phyloP scores from a whole-genome alignment of 2,113 vertebrate species.

The Neopipo cinnamomea region DNA sequence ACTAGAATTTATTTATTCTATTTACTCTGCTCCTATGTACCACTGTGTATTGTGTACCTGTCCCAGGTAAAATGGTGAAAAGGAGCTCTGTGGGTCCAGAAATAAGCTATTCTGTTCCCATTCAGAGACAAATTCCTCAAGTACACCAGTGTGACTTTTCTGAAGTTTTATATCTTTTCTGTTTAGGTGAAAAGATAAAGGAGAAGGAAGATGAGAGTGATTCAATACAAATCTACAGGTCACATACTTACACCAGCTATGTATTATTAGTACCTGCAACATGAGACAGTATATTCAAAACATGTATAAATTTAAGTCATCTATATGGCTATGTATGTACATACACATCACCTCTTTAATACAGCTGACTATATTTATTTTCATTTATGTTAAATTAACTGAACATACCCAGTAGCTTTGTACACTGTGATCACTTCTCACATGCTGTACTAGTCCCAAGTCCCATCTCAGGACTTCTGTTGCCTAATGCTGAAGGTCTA shows the following conservation, averaged over 20 bases:
- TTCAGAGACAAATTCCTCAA: neutral
- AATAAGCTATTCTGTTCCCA: neutral
- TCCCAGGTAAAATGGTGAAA: neutral
- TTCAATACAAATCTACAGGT: neutral
- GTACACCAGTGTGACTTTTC: neutral
- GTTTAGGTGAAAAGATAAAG: neutral
- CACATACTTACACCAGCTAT: neutral
- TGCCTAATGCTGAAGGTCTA: neutral
- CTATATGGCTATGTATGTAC: neutral
- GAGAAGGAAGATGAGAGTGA: neutral
- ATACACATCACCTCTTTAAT: neutral
- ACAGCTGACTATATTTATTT: neutral
- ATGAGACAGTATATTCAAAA: neutral
- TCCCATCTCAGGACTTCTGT: neutral
- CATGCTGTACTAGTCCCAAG: neutral
- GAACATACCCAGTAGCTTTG: neutral
- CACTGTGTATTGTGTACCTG: accelerated
- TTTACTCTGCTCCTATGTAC: neutral
- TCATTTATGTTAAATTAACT: neutral
- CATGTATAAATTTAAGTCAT: neutral
- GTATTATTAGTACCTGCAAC: neutral
- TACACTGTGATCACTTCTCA: accelerated
- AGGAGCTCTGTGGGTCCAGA: neutral
- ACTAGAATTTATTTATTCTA: neutral
- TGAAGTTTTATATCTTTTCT: neutral